Evolutionary conservation across 2,888 invertebrate genomes (phyloP).

Genomic region (Danaus chrysippus): DNA sequence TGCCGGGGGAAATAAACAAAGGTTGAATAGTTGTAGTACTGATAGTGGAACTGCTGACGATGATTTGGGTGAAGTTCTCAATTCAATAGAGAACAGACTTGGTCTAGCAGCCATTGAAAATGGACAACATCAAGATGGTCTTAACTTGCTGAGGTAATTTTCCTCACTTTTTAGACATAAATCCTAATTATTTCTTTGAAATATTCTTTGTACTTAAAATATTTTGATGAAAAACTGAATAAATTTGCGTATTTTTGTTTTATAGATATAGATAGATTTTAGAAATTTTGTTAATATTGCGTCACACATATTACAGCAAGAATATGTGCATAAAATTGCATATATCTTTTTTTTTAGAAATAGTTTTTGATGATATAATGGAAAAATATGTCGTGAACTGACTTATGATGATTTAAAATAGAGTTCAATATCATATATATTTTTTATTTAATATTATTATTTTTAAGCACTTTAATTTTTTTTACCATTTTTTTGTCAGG

Average conservation of each 20-base stretch:
- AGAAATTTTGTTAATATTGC: no score
- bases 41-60: slow-evolving; percentile 49
- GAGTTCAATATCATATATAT: background rate
- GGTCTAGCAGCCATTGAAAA: slow-evolving; percentile 80
- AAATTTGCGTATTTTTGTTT: no score
- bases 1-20: slow-evolving; percentile 35
- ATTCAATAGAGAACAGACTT: slow-evolving; percentile 79
- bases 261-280: no score
- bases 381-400: no score
- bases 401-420: no score
- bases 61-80: slow-evolving; percentile 74
- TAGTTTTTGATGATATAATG: no score
- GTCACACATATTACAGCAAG: no score
- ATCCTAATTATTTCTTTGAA: no score
- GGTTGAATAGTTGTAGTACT: slow-evolving; percentile 34
- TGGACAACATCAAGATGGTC: slow-evolving; percentile 73
- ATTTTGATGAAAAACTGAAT: no score
- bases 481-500: slow-evolving; percentile 36
- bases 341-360: no score
- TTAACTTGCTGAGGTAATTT: slow-evolving; percentile 74
- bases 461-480: slow-evolving; percentile 26
- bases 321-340: no score
- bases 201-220: no score
- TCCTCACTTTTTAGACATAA: background rate
- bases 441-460: background rate